Conservation (phyloP, 2,888 invertebrate genomes). For the Drosophila nigricruria region DNA sequence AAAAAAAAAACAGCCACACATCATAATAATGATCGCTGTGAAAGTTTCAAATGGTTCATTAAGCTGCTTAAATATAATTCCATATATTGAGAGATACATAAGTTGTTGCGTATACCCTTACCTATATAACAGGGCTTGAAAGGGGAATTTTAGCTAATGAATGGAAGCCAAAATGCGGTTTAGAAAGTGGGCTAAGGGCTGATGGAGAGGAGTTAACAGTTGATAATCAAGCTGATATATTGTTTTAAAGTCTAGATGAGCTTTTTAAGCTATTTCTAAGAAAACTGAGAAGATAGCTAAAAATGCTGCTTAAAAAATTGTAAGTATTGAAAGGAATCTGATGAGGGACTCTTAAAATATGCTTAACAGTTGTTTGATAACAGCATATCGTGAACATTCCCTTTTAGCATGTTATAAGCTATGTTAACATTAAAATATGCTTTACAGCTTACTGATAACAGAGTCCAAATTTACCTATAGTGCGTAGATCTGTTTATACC, state of each 20-base stretch:
- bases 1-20: constrained; percentile 71
- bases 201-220: not conserved
- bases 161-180: not conserved
- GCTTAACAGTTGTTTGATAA: not conserved
- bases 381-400: not conserved
- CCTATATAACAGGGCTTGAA: constrained; percentile 4
- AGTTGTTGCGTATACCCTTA: constrained; percentile 28
- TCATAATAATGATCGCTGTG: constrained; percentile 77
- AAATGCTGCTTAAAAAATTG: not conserved
- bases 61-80: constrained; percentile 71
- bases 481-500: too few species aligned
- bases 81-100: constrained; percentile 29
- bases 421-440: not conserved
- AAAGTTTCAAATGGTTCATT: constrained; percentile 78
- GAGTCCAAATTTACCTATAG: too few species aligned
- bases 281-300: not conserved
- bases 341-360: not conserved
- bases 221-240: not conserved
- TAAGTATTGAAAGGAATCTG: too few species aligned
- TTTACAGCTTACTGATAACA: not conserved
- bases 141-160: constrained; percentile 23
- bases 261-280: not conserved
- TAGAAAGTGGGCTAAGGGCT: not conserved
- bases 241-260: not conserved
- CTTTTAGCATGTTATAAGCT: not conserved